Evolutionary conservation across 2,797 vertebrate genomes (phyloP), one percentile per base, ranked within the genome.

Genomic region (Peromyscus melanophrys): DNA sequence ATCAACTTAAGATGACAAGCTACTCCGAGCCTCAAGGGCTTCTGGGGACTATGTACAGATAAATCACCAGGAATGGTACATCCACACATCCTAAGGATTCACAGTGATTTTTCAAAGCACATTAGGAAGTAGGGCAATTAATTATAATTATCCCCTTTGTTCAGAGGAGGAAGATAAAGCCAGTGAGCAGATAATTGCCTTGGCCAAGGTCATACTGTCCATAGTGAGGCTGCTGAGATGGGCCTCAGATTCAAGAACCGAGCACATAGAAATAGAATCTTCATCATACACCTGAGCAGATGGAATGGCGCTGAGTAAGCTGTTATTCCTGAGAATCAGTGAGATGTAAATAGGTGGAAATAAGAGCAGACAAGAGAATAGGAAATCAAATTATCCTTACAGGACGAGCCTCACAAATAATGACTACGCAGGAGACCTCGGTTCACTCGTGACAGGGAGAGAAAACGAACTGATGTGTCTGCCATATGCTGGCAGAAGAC

Each of bases 221-320:
- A 34, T 88, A 81, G 85, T 69, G 65, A 59, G 29, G 75, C 55
- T 90, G 80, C 88, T 27, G 49, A 84, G 49, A 57, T 73, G 75
- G 92, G 46, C 31, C 69, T 96, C n/a, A 57, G 80, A 43, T 75
- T 91, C 76, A 84, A 95, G 91, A 98, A 94, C 65, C 97, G 97
- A 98, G 96, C 43, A 93, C 96, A 94, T 76, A 97, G 96, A 98
- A 97, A 97, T 0, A 76, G 93, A 96, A 97, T 96, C 91, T 97
- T 96, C 82, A 49, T 91, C 89, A 37, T 31, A 67, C 52, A 77
- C 34, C 80, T 91, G 34, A 97, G 93, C 2, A 63, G 63, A 96
- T 92, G 0, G 0, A 52, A 96, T 86, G 75, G 84, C 97, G 98
- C 95, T 76, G 83, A 89, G 81, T 29, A 37, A 86, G 89, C 71